Conservation (phyloP, 2,888 invertebrate species). For the Melanargia galathea region DNA sequence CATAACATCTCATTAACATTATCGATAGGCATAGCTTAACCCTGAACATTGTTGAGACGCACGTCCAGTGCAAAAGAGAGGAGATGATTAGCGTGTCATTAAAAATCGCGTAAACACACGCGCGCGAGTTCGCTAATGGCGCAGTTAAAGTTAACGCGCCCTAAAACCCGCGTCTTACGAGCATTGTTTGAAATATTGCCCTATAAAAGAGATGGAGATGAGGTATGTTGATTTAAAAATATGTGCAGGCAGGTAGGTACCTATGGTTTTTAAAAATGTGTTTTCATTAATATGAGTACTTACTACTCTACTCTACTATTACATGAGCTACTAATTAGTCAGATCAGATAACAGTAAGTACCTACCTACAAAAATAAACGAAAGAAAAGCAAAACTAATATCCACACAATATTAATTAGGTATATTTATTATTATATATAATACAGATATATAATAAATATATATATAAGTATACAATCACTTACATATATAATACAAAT, state of each 20-base stretch:
- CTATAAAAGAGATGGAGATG: slow-evolving; percentile 32
- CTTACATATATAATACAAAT: too few species aligned
- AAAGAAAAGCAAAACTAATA: too few species aligned
- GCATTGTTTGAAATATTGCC: slow-evolving; percentile 38
- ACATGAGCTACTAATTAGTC: too few species aligned
- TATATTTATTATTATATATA: too few species aligned
- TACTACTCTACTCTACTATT: too few species aligned
- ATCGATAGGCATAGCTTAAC: slow-evolving; percentile 15
- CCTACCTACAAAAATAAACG: too few species aligned
- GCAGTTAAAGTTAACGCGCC: slow-evolving; percentile 41
- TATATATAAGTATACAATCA: too few species aligned
- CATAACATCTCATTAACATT: slow-evolving; percentile 11
- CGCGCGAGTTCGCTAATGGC: slow-evolving; percentile 60
- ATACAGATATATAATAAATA: too few species aligned
- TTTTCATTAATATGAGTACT: too few species aligned
- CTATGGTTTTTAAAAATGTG: too few species aligned
- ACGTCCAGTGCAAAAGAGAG: slow-evolving; percentile 42
- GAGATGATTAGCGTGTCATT: slow-evolving; percentile 66
- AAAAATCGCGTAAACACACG: slow-evolving; percentile 60
- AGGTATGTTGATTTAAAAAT: slow-evolving; percentile 26
- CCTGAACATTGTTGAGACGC: slow-evolving; percentile 32
- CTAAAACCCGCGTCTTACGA: slow-evolving; percentile 37
- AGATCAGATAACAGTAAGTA: too few species aligned
- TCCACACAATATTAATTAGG: too few species aligned
- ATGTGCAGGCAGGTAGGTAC: slow-evolving; percentile 5